Evolutionary conservation across 2,113 vertebrate species (phyloP).

Genomic region (Cathartes aura): DNA sequence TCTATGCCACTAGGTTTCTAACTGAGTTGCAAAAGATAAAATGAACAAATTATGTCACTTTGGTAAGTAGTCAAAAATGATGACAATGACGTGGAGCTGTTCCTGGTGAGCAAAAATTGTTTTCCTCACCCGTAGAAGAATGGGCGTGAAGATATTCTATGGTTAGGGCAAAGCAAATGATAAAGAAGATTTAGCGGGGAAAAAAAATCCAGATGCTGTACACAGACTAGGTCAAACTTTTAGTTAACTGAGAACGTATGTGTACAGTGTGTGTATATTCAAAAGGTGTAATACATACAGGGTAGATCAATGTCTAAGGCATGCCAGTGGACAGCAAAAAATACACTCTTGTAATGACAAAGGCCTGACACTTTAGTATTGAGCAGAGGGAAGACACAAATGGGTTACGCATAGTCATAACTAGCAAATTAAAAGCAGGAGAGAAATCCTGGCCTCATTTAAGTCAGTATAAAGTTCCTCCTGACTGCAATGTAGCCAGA

Average conservation of each 20-base stretch:
- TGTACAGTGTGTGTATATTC: background rate
- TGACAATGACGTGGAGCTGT: background rate
- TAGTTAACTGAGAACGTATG: background rate
- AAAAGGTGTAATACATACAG: background rate
- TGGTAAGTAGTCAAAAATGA: constrained; percentile 62
- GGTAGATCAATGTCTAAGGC: background rate
- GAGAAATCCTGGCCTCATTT: constrained; percentile 19
- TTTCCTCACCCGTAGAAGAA: background rate
- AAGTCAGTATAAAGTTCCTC: background rate
- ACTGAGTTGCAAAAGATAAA: constrained; percentile 84
- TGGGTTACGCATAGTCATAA: background rate
- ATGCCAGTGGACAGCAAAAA: constrained; percentile 19
- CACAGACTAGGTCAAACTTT: background rate
- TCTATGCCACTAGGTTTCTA: constrained; percentile 85
- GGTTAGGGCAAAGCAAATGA: background rate
- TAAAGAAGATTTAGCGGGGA: background rate
- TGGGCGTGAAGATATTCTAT: background rate
- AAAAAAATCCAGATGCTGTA: background rate
- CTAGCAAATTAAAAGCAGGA: constrained; percentile 22
- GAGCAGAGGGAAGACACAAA: constrained; percentile 22
- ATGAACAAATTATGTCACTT: constrained; percentile 81
- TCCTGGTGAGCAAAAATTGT: background rate
- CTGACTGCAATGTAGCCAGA: constrained; percentile 27
- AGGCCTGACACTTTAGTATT: background rate
- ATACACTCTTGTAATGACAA: background rate